Percentiles rank a stretch among this genome's conserved stretches.
Evolutionary conservation across 2,888 invertebrate species (phyloP).

Genomic region (Scelioninae gen. 2): DNA sequence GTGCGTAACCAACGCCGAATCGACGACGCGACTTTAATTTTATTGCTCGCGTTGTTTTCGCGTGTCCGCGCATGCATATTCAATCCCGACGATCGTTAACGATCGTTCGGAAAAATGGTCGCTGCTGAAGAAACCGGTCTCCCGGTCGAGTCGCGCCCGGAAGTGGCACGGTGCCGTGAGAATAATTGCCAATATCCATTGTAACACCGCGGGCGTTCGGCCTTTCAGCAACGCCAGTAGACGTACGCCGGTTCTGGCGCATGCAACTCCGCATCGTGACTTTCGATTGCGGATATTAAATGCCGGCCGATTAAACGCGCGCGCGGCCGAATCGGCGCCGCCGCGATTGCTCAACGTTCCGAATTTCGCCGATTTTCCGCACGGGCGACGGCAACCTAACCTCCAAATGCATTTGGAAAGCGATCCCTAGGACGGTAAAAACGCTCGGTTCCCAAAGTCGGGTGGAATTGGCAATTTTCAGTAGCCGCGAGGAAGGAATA

Average conservation of each 20-base stretch:
- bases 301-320: slow-evolving; percentile 24
- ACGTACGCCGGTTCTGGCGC: slow-evolving; percentile 26
- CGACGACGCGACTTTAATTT: no score
- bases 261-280: slow-evolving; percentile 30
- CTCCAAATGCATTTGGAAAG: no score
- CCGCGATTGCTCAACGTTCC: no score
- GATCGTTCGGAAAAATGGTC: slow-evolving; percentile 13
- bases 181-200: slow-evolving; percentile 44
- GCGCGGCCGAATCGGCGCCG: no score
- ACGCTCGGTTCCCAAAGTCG: no score
- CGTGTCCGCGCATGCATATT: slow-evolving; percentile 14
- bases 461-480: no score
- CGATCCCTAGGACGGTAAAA: no score
- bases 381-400: no score
- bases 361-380: no score
- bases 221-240: slow-evolving; percentile 33
- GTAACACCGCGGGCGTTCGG: slow-evolving; percentile 30
- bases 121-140: slow-evolving; percentile 12
- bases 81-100: slow-evolving; percentile 17
- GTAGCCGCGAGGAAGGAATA: no score
- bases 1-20: no score
- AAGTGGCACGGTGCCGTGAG: slow-evolving; percentile 35
- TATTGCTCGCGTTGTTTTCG: no score
- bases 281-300: slow-evolving; percentile 38
- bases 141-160: slow-evolving; percentile 23